Conservation (phyloP, 92 coral and sea anemone species). For the Palythoa grandiflora region DNA sequence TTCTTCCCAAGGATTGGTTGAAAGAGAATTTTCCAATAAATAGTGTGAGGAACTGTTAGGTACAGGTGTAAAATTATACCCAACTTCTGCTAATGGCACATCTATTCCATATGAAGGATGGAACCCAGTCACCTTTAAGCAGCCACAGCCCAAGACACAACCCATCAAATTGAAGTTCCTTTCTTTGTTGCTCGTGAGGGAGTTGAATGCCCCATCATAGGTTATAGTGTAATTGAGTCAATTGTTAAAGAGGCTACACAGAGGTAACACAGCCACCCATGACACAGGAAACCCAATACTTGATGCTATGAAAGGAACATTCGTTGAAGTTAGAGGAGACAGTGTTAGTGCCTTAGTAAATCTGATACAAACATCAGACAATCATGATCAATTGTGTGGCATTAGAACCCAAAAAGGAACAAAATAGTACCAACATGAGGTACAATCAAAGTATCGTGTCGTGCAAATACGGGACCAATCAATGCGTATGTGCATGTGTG, state of each 20-base stretch:
- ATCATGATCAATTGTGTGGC: too few relatives aligned
- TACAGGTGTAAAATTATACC: neutral
- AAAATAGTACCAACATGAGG: too few relatives aligned
- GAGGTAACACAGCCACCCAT: neutral
- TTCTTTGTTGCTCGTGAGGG: neutral
- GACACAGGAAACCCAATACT: neutral
- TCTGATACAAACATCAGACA: too few relatives aligned
- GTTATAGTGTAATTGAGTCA: neutral
- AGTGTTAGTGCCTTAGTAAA: too few relatives aligned
- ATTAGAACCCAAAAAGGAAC: too few relatives aligned
- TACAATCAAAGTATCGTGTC: too few relatives aligned
- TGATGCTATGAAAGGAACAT: too few relatives aligned
- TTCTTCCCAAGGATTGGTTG: constrained; percentile 45
- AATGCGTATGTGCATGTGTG: too few relatives aligned
- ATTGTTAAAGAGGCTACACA: neutral
- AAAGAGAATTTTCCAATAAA: constrained; percentile 17
- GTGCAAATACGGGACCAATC: too few relatives aligned
- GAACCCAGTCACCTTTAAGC: constrained; percentile 32
- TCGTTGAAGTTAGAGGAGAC: too few relatives aligned
- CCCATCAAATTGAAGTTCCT: neutral
- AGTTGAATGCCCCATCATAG: neutral
- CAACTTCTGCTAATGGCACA: constrained; percentile 56
- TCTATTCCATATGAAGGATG: constrained; percentile 59
- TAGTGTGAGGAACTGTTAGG: constrained; percentile 48
- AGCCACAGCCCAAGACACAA: neutral